Evolutionary conservation across 2,113 vertebrate genomes (phyloP).

Genomic region (Bujurquina vittata): DNA sequence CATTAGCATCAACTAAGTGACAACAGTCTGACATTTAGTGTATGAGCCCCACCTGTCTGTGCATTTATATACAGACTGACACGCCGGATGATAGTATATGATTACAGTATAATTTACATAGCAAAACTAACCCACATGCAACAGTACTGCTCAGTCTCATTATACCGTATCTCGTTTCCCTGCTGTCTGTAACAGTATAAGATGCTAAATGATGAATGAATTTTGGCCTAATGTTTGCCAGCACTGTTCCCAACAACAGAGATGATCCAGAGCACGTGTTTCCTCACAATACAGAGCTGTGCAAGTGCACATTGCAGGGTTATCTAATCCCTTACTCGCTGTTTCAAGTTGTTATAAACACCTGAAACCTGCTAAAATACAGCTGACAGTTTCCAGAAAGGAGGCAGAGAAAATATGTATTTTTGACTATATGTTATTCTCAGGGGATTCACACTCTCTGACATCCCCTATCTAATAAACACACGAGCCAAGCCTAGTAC

Average conservation of each 20-base stretch:
- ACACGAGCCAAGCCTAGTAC: slow-evolving; percentile 30
- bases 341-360: background rate
- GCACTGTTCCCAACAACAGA: slow-evolving; percentile 26
- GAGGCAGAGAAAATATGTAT: background rate
- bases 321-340: background rate
- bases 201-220: slow-evolving; percentile 75
- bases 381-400: background rate
- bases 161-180: slow-evolving; percentile 39
- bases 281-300: background rate
- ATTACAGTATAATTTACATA: background rate
- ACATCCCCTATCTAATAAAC: slow-evolving; percentile 42
- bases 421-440: background rate
- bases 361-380: background rate
- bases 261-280: slow-evolving; percentile 41
- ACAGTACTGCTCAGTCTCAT: slow-evolving; percentile 3
- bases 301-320: background rate
- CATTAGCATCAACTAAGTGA: background rate
- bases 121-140: background rate
- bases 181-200: slow-evolving; percentile 54
- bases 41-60: background rate
- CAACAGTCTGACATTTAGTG: background rate
- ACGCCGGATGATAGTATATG: background rate
- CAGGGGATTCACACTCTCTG: background rate
- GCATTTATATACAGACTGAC: background rate
- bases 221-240: slow-evolving; percentile 5